phyloP scores from a whole-genome alignment of 2,797 vertebrate genomes.

The Arrhamphus sclerolepis region DNA sequence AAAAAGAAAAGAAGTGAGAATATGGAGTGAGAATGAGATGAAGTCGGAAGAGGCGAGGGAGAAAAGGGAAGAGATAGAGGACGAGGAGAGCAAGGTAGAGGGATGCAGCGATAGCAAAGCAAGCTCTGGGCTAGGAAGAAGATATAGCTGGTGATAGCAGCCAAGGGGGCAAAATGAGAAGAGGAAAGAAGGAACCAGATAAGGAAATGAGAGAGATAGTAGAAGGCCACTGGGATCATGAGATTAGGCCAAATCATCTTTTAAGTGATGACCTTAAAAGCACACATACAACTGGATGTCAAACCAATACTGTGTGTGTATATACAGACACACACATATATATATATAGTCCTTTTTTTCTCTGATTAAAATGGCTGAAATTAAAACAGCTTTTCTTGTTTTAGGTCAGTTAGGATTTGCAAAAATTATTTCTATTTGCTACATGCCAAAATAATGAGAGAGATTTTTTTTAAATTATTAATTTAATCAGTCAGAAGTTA shows the following conservation, averaged over 20 bases:
- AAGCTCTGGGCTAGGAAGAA: constrained; percentile 46
- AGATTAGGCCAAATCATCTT: constrained; percentile 79
- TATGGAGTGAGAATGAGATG: constrained; percentile 54
- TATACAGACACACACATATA: no score
- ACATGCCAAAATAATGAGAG: no score
- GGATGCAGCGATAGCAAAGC: constrained; percentile 50
- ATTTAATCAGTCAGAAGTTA: no score
- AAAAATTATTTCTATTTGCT: no score
- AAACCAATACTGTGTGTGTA: constrained; percentile 15
- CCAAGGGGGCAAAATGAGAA: constrained; percentile 44
- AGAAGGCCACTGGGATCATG: constrained; percentile 52
- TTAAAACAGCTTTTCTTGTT: no score
- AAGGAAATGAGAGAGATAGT: constrained; percentile 65
- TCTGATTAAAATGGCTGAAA: no score
- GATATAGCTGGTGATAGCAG: constrained; percentile 64
- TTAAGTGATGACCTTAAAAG: constrained; percentile 81
- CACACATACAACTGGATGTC: constrained; percentile 65
- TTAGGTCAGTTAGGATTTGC: no score
- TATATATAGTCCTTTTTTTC: constrained; percentile 36
- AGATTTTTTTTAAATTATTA: no score
- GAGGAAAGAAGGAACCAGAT: constrained; percentile 42
- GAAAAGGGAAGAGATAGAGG: constrained; percentile 19
- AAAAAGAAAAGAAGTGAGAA: constrained; percentile 55
- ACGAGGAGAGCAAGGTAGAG: constrained; percentile 27
- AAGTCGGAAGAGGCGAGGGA: constrained; percentile 33